Conservation (phyloP, 2,797 vertebrate species). For the Ataeniobius toweri region DNA sequence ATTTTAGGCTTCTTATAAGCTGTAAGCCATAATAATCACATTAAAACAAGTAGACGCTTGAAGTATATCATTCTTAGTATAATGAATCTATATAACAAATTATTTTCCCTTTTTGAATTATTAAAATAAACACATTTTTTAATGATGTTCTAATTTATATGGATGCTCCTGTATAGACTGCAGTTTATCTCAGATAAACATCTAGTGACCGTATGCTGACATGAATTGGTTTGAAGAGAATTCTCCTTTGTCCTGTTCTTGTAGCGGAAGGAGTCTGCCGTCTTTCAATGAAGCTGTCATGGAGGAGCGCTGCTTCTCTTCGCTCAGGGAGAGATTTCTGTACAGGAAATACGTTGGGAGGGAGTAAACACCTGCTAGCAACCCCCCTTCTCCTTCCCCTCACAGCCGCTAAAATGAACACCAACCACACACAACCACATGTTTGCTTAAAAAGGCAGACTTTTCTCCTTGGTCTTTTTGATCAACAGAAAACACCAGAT, state of each 20-base stretch:
- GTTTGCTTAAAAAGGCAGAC: constrained; percentile 34
- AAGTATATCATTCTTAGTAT: no score
- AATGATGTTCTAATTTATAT: not conserved
- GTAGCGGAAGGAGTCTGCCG: constrained; percentile 31
- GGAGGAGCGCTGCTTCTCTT: constrained; percentile 38
- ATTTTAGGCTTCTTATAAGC: not conserved
- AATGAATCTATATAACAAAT: not conserved
- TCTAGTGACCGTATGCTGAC: not conserved
- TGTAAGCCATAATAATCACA: not conserved
- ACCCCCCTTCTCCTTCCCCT: constrained; percentile 8
- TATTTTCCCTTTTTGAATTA: not conserved
- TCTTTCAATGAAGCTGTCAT: constrained; percentile 46
- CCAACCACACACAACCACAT: constrained; percentile 53
- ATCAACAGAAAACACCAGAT: constrained; percentile 51
- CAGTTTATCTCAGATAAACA: not conserved
- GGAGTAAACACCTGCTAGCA: constrained; percentile 79
- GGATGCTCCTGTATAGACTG: not conserved
- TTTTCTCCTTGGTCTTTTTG: constrained; percentile 48
- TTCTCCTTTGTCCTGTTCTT: constrained; percentile 12
- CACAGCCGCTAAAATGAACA: constrained; percentile 34
- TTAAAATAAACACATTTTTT: not conserved
- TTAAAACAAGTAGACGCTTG: not conserved
- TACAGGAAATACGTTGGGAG: constrained; percentile 80
- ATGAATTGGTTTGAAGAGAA: not conserved
- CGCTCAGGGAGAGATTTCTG: constrained; percentile 54